Percentiles rank a stretch among this genome's conserved stretches.
Conservation (phyloP, 2,888 invertebrate genomes). For the Cerastis leucographa region DNA sequence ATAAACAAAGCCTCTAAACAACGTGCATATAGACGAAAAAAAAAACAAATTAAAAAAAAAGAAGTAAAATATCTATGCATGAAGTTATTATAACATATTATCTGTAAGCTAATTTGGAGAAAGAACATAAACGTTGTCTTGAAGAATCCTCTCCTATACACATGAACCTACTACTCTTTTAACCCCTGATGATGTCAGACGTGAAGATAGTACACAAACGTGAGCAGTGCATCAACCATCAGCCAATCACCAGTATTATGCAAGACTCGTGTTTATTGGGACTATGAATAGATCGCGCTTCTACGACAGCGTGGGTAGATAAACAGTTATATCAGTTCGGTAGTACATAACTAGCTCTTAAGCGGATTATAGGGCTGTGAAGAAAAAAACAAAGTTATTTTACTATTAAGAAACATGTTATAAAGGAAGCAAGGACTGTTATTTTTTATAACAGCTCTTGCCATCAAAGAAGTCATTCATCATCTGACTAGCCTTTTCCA, state of each 20-base stretch:
- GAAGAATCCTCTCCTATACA: background rate
- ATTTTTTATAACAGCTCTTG: no score
- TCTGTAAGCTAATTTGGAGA: no score
- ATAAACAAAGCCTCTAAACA: no score
- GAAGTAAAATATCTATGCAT: no score
- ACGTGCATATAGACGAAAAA: no score
- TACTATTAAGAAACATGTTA: background rate
- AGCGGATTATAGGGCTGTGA: background rate
- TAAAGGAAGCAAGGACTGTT: no score
- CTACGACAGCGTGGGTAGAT: background rate
- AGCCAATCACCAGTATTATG: conserved; percentile 34
- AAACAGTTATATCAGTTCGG: background rate
- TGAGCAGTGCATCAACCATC: background rate
- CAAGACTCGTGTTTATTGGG: conserved; percentile 9
- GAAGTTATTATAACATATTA: no score
- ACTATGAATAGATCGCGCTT: conserved; percentile 43
- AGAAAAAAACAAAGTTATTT: background rate
- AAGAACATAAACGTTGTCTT: no score
- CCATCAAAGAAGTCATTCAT: no score
- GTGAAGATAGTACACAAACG: conserved; percentile 20
- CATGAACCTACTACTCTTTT: background rate
- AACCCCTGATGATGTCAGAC: background rate
- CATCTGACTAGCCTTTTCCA: no score
- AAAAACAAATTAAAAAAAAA: no score
- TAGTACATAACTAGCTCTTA: background rate